These are phyloP conservation scores for Holacanthus passer DNA, from an alignment of 2,113 vertebrate species.

Conservation along the genomic window DNA sequence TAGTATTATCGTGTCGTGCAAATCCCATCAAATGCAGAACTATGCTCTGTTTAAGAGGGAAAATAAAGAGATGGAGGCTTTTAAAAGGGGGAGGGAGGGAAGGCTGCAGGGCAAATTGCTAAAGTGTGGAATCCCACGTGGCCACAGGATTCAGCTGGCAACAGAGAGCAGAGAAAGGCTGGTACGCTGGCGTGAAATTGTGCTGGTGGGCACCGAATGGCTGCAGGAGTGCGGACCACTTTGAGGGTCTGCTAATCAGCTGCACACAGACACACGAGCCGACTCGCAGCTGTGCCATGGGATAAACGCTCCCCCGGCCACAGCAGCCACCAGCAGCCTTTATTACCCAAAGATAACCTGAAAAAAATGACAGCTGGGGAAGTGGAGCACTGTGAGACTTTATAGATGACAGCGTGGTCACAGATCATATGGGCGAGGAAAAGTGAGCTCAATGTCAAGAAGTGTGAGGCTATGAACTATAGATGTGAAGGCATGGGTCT, in stretches of 20 bases:
- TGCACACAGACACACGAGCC: slow-evolving; percentile 73
- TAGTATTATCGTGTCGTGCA: slow-evolving; percentile 36
- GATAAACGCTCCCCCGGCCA: slow-evolving; percentile 74
- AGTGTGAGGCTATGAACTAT: slow-evolving; percentile 60
- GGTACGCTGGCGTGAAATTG: slow-evolving; percentile 81
- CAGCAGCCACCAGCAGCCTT: slow-evolving; percentile 68
- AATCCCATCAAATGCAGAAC: slow-evolving; percentile 69
- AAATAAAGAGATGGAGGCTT: slow-evolving; percentile 62
- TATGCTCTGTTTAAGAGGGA: slow-evolving; percentile 52
- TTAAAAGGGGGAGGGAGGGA: slow-evolving; percentile 22
- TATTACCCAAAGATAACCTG: slow-evolving; percentile 81
- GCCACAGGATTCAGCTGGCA: slow-evolving; percentile 70
- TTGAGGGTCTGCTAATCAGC: slow-evolving; percentile 84
- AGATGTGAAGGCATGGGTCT: slow-evolving; percentile 52
- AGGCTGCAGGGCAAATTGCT: slow-evolving; percentile 61
- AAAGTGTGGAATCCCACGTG: slow-evolving; percentile 66
- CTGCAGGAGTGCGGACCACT: slow-evolving; percentile 67
- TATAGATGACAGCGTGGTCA: slow-evolving; percentile 75
- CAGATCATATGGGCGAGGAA: slow-evolving; percentile 69
- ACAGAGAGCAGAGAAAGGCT: slow-evolving; percentile 70
- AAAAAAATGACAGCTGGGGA: slow-evolving; percentile 54
- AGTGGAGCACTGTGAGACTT: slow-evolving; percentile 67
- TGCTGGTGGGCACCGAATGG: slow-evolving; percentile 70
- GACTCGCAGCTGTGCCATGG: slow-evolving; percentile 73
- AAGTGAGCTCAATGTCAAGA: slow-evolving; percentile 73